phyloP scores from a whole-genome alignment of 2,797 vertebrate species.

The Acrossocheilus wenchowensis region DNA sequence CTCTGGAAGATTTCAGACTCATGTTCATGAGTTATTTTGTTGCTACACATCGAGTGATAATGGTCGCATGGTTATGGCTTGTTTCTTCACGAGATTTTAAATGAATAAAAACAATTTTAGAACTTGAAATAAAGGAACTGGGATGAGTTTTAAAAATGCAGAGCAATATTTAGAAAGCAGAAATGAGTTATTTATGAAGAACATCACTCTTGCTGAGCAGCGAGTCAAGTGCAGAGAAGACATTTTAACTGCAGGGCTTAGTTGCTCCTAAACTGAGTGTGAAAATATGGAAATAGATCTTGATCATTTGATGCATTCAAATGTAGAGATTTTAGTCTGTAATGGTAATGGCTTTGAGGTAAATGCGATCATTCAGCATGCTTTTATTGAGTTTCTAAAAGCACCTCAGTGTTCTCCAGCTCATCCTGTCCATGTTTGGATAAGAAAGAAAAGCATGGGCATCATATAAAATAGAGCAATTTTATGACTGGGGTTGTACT shows the following conservation, averaged over 20 bases:
- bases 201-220: background rate
- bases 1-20: background rate
- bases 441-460: conserved; percentile 15
- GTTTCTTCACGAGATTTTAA: background rate
- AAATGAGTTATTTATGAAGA: conserved; percentile 19
- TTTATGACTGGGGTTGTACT: background rate
- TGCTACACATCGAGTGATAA: background rate
- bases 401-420: conserved; percentile 52
- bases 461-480: conserved; percentile 12
- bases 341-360: conserved; percentile 11
- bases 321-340: background rate
- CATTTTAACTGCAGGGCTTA: background rate
- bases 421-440: conserved; percentile 53
- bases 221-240: background rate
- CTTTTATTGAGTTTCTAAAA: conserved; percentile 17
- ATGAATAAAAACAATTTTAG: background rate
- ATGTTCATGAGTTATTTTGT: background rate
- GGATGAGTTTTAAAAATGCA: background rate
- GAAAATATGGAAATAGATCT: background rate
- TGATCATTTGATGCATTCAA: background rate
- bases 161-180: conserved; percentile 18
- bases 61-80: background rate
- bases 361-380: conserved; percentile 21
- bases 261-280: background rate
- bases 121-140: background rate